Evolutionary conservation across 1,140 invertebrate genomes (phyloP).

Genomic region (Drosophila nikananu): DNA sequence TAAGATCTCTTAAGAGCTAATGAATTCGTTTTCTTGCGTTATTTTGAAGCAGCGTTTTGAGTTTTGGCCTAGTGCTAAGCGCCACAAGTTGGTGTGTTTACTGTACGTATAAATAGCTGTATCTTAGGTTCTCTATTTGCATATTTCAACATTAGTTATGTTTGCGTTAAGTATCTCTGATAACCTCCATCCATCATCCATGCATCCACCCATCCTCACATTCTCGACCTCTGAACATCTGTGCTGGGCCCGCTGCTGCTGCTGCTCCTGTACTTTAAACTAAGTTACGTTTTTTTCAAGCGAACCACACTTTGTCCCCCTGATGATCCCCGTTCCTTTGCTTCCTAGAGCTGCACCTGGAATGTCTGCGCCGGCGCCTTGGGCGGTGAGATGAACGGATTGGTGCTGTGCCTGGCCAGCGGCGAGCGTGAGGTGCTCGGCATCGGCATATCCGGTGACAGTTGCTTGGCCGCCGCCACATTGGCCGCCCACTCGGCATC

Average conservation of each 20-base stretch:
- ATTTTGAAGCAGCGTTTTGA: constrained; percentile 36
- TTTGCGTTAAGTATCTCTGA: constrained; percentile 74
- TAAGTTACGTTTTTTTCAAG: constrained; percentile 79
- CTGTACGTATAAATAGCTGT: constrained; percentile 61
- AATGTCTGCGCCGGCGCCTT: constrained; percentile 87
- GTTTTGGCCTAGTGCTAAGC: constrained; percentile 54
- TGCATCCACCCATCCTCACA: constrained; percentile 32
- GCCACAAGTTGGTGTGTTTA: constrained; percentile 40
- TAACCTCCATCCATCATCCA: constrained; percentile 46
- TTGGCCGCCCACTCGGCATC: constrained; percentile 93
- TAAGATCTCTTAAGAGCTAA: constrained; percentile 30
- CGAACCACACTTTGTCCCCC: constrained; percentile 76
- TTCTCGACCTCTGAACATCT: neutral
- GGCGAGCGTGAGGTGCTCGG: constrained; percentile 48
- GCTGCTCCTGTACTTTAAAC: constrained; percentile 54
- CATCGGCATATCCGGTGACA: constrained; percentile 74
- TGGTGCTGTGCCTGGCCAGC: constrained; percentile 84
- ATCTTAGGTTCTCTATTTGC: constrained; percentile 46
- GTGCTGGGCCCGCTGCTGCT: constrained; percentile 23
- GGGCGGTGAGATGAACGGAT: constrained; percentile 87
- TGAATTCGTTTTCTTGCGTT: constrained; percentile 8
- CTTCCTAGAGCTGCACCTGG: constrained; percentile 88
- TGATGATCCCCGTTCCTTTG: constrained; percentile 4
- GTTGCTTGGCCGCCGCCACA: constrained; percentile 76
- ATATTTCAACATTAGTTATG: constrained; percentile 74